Conservation (phyloP, 2,888 invertebrate genomes). For the Agrilus cyanescens region DNA sequence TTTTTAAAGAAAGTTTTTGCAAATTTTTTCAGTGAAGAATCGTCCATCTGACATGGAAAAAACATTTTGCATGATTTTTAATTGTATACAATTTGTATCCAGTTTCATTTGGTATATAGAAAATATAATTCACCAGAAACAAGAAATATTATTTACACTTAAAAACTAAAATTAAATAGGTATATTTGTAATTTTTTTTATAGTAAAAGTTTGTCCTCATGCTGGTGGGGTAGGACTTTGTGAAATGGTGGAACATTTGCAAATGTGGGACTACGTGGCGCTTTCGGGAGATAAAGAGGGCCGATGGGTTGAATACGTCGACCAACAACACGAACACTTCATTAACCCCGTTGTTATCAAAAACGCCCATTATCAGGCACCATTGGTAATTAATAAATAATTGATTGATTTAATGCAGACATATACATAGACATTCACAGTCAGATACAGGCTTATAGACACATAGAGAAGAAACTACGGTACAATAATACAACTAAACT, state of each 20-base stretch:
- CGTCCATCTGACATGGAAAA: no score
- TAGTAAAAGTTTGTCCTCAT: slow-evolving; percentile 83
- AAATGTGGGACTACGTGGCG: slow-evolving; percentile 75
- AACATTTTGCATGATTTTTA: no score
- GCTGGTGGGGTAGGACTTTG: slow-evolving; percentile 91
- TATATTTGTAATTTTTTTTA: slow-evolving; percentile 3
- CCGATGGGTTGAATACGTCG: slow-evolving; percentile 74
- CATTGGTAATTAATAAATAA: slow-evolving; percentile 43
- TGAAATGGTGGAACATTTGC: slow-evolving; percentile 87
- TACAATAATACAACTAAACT: no score
- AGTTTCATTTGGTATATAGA: no score
- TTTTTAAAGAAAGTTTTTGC: no score
- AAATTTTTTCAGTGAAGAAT: no score
- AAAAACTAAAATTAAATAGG: background rate
- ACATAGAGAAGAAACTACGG: no score
- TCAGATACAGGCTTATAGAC: no score
- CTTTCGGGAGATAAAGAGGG: slow-evolving; percentile 59
- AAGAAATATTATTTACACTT: no score
- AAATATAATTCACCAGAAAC: no score
- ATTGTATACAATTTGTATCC: no score
- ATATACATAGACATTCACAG: no score
- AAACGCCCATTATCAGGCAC: slow-evolving; percentile 62
- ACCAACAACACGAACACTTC: slow-evolving; percentile 86
- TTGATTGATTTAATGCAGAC: background rate
- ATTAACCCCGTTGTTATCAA: slow-evolving; percentile 56